Base-by-base conservation (phyloP, 2,888 invertebrate species). In the Sminthurides aquaticus region DNA sequence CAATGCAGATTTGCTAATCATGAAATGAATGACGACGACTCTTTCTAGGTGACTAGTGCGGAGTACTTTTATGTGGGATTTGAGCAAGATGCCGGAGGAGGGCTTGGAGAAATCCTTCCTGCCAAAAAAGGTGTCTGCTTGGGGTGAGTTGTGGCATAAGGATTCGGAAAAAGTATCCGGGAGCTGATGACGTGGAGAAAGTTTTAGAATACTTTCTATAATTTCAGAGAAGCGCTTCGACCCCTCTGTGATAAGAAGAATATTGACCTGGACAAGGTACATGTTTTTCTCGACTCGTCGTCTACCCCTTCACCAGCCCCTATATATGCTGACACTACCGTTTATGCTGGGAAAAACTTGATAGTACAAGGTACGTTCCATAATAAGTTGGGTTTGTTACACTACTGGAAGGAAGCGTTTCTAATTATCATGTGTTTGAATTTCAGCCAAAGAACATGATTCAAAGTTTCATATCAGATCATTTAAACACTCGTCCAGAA, bases 11-110 rank as follows among this genome's bases (percentile, higher is more conserved):
- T n/a, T n/a, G n/a, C n/a, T n/a, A n/a, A n/a, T n/a, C n/a, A n/a
- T n/a, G n/a, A n/a, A n/a, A n/a, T n/a, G n/a, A n/a, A n/a, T n/a
- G n/a, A n/a, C n/a, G n/a, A n/a, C n/a, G n/a, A n/a, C 43, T 34
- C 3, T 18, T 57, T 55, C 11, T 63, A 76, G 76, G 75, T 75
- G 24, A 85, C 86, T 62, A 87, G 86, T 78, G 86, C 86, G 74
- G 87, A 87, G 76, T 87, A 84, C 77, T 87, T 87, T 79, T 86
- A 86, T 74, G 86, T 87, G 68, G 84, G 83, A 77, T 87, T 87
- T 78, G 86, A 86, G 76, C 69, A 74, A 29, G 66, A 70, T 3
- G 67, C 70, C 26, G 74, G 74, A 5, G 62, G 70, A 43, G 82
- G 80, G 76, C 81, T 82, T 48, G 84, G 84, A 71, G 85, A 87